These are phyloP conservation scores for Podarcis lilfordi DNA, from an alignment of 2,797 vertebrate genomes.

Conservation along the genomic window DNA sequence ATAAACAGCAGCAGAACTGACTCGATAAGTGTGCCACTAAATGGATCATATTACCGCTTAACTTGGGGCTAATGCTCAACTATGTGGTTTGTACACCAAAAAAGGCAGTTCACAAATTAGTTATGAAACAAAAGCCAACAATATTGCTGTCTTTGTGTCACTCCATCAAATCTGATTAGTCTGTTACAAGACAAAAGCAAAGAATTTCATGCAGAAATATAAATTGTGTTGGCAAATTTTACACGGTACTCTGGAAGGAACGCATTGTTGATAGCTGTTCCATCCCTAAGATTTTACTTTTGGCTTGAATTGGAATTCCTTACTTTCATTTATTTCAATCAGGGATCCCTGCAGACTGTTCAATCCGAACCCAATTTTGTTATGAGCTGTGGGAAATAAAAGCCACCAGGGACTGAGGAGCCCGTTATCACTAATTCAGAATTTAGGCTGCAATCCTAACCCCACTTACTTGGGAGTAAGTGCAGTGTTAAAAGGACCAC, in stretches of 20 bases:
- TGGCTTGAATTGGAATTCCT: neutral
- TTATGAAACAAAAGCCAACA: constrained; percentile 52
- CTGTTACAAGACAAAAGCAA: constrained; percentile 44
- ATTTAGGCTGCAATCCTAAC: constrained; percentile 29
- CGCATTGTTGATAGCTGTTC: constrained; percentile 48
- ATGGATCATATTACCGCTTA: constrained; percentile 67
- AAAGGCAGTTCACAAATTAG: constrained; percentile 24
- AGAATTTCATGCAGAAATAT: constrained; percentile 36
- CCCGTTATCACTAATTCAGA: constrained; percentile 33
- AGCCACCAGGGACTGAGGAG: constrained; percentile 35
- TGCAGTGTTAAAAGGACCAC: too few species aligned
- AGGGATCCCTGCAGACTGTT: constrained; percentile 32
- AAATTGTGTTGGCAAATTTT: constrained; percentile 41
- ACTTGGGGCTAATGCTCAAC: constrained; percentile 58
- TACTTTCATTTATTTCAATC: neutral
- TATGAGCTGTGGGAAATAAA: neutral
- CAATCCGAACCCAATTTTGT: constrained; percentile 19
- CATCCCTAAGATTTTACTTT: constrained; percentile 41
- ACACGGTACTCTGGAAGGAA: constrained; percentile 47
- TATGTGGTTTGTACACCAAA: constrained; percentile 45
- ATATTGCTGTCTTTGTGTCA: constrained; percentile 44
- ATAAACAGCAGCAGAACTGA: constrained; percentile 69
- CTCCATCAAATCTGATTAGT: constrained; percentile 55
- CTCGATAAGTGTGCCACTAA: constrained; percentile 70
- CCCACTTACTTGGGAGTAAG: neutral